Base-by-base conservation (phyloP, 2,797 vertebrate genomes). In the Morelia viridis region DNA sequence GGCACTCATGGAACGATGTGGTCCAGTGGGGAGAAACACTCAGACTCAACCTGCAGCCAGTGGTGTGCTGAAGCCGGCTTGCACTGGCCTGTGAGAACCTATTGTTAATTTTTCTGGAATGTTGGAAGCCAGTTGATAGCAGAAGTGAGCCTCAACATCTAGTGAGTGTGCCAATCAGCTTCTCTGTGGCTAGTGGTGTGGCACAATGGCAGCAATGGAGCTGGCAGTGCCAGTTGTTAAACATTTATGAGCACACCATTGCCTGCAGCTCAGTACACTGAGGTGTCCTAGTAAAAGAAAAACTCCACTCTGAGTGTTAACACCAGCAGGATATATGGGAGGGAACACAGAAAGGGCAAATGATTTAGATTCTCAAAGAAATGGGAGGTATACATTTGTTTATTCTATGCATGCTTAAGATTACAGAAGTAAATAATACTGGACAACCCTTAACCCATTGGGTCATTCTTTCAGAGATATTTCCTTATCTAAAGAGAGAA, bases 211-310 rank as follows among this genome's bases (percentile, higher is more conserved):
- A 76, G 71, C 71, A 76, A 76, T 76, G 7, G 19, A 80, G 35
- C 17, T 76, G 17, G 68, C 17, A 41, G 68, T 41, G 17, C 31
- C 68, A 76, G 31, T 41, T 80, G 19, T 24, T 80, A 41, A 80
- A 41, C 71, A 80, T 46, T 1, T 80, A 80, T 35, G 19, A 46
- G 35, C 35, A 10, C 35, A 24, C 41, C 71, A 80, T 8, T 80
- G 41, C 22, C 11, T 56, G 12, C 19, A 88, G 17, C 92, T 91
- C 41, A 84, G 88, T 94, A 93, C 85, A 89, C 26, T 89, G 50
- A 94, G 62, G 85, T 28, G 90, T 64, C 53, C 85, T 91, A 92
- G 92, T 95, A 91, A 95, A 94, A 96, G 93, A 96, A 94, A 94
- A 89, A 94, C 93, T 94, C 93, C 93, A 46, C 7, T 50, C 26